Evolutionary conservation across 2,113 vertebrate genomes (phyloP), one percentile per base, ranked within the genome.

Genomic region (Potamarius usumacintae): DNA sequence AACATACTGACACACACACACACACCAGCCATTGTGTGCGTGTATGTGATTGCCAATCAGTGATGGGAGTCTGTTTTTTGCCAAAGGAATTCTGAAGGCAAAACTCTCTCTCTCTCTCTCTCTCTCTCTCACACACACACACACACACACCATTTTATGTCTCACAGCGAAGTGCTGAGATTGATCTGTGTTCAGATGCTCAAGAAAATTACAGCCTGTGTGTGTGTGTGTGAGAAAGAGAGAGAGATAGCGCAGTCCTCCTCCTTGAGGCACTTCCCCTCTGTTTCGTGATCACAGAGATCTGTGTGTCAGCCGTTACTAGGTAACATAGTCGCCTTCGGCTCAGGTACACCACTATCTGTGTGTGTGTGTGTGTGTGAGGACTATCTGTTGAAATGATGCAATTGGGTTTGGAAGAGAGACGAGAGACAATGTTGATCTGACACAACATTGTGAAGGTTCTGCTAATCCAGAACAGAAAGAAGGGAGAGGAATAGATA

Each of bases 281-380:
- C 84, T 15, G 60, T 85, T 85, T 63, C 60, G 27, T 62, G 84
- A 78, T 85, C 84, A 85, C 42, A 85, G 71, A 85, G 15, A 85
- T 77, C 72, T 63, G 57, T 77, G 71, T 85, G 84, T 78, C 53
- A 76, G 34, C 84, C 25, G 84, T 85, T 85, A 85, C 84, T 77
- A 85, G 84, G 84, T 85, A 85, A 85, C 84, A 85, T 62, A 52
- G 57, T 85, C n/a, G n/a, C 84, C 71, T 67, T 67, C 42, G 8
- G 82, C 60, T 67, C 62, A 83, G 82, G 60, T 83, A 83, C 42
- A 50, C 15, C 5, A 22, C 48, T 65, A 20, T 79, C 20, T 34
- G 63, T 27, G 65, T 53, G 10, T 62, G 27, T 34, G 65, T n/a
- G 34, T 67, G 11, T 65, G 63, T 67, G 71, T 63, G 60, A 30